Base-by-base conservation (phyloP, 2,113 vertebrate genomes). In the Tachysurus vachellii region DNA sequence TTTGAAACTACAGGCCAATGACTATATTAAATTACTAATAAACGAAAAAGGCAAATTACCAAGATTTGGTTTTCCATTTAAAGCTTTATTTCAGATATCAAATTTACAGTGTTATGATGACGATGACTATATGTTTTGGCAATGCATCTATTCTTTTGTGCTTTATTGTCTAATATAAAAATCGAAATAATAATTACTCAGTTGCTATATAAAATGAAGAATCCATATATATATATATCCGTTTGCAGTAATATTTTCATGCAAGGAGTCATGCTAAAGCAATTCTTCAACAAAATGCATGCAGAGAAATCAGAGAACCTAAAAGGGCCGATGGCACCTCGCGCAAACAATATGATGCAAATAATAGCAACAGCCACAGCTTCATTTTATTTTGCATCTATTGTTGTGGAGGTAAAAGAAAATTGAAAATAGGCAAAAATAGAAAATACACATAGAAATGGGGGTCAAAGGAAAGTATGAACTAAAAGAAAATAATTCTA, bases 401-500 rank as follows among this genome's bases (percentile, higher is more conserved):
- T 86, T 91, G 91, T 44, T 82, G 68, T 76, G 89, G 81, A 80
- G 71, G 87, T 86, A 82, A 82, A 79, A 87, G 87, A 28, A 80
- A 68, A 80, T 56, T 10, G 53, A 70, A 57, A 82, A 70, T 62
- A 80, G 79, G 79, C 79, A 56, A 80, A 80, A 80, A 86, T 68
- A 82, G 47, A 83, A 87, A 82, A 82, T 90, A 83, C 62, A 84
- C 86, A 88, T 90, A 88, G 85, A 85, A 91, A 91, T 88, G 91
- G 90, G 87, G 92, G 91, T 89, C 90, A 92, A 92, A 92, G 92
- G 92, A 92, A 92, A 91, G 92, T 90, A 90, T 90, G 89, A 91
- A 90, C 86, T 89, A 54, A 91, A 92, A 86, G 62, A 88, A 88
- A 87, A 89, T 83, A 92, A 88, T 88, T 89, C 83, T 86, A 85